Conservation (phyloP, 2,113 vertebrate species). For the Ursus arctos region DNA sequence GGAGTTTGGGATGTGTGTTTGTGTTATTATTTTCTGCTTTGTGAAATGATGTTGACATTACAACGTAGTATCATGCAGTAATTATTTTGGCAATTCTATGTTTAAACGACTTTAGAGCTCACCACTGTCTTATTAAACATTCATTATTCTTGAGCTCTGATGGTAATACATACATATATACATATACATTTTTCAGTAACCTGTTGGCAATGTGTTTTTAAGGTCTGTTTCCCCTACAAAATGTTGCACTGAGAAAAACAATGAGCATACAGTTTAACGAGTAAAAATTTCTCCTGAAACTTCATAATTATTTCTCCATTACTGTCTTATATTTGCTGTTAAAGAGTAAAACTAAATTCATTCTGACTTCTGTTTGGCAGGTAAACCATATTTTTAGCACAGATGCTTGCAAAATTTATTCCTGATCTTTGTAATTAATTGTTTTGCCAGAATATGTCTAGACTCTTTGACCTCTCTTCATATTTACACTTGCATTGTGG, state of each 20-base stretch:
- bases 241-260: neutral
- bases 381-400: neutral
- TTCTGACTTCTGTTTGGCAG: neutral
- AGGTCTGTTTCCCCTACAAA: neutral
- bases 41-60: neutral
- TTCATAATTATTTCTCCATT: neutral
- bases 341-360: conserved; percentile 1
- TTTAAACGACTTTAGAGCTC: neutral
- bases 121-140: neutral
- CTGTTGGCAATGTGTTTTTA: neutral
- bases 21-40: neutral
- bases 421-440: neutral
- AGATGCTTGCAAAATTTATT: neutral
- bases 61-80: neutral
- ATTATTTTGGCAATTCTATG: neutral
- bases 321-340: neutral
- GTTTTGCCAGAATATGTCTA: neutral
- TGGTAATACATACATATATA: neutral
- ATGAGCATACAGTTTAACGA: neutral
- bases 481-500: neutral
- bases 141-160: neutral
- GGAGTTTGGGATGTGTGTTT: neutral
- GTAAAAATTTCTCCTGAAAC: neutral
- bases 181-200: neutral
- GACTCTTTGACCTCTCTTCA: neutral